Evolutionary conservation across 2,888 invertebrate species (phyloP), one percentile per base, ranked within the genome.

Genomic region (Cremastinae sp.): DNA sequence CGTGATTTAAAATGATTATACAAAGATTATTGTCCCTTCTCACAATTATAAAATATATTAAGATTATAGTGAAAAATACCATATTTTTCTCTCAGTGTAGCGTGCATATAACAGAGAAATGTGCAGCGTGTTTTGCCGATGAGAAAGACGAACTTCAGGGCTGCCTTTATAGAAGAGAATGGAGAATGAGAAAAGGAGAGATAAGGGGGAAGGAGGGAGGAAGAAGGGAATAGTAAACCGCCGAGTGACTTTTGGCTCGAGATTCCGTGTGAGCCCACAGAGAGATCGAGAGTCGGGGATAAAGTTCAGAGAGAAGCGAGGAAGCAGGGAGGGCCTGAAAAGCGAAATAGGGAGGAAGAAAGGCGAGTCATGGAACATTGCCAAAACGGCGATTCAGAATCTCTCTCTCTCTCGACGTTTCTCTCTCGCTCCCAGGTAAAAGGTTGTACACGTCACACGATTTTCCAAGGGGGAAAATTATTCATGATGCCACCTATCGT

Each of bases 401-500:
- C 47, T 16, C 34, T 43, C 41, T 36, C 49, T 53, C 49, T 41
- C 22, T 14, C 20, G 22, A 51, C 10, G 3, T 20, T 53, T 66
- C 10, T 8, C 43, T 34, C 16, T 45, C 66, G 28, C 65, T 43
- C 36, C 45, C n/a, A n/a, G n/a, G n/a, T n/a, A n/a, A n/a, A n/a
- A n/a, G 16, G 14, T 45, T 10, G 36, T 12, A n/a, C 65, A 49
- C 59, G 71, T 71, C 75, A 71, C 61, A 62, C 61, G 66, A 62
- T 68, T 72, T 76, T 73, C 62, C 73, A 61, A 68, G 72, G 58
- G 73, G 56, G 66, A 73, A 76, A 76, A 76, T 76, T 76, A 76
- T 76, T 76, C 75, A 76, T 76, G 75, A 73, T 68, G 62, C 69
- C 75, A 76, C 73, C 73, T 76, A 73, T 72, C 75, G 73, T 49